phyloP scores from a whole-genome alignment of 1,140 invertebrate genomes.

The Trachymyrmex septentrionalis region DNA sequence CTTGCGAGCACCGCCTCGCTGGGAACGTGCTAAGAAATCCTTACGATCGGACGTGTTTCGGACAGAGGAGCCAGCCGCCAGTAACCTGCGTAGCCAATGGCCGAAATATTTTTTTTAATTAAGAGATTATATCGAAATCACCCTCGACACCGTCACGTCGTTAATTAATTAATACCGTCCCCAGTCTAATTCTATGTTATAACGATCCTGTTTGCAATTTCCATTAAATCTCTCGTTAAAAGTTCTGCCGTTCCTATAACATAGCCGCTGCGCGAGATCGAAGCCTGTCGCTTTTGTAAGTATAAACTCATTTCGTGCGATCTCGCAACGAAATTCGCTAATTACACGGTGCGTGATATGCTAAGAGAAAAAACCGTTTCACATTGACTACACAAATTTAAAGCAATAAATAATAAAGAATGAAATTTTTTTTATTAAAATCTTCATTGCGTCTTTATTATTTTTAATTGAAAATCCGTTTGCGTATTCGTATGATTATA shows the following conservation, averaged over 20 bases:
- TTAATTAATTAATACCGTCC: constrained; percentile 38
- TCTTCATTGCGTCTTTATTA: not conserved
- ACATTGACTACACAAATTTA: not conserved
- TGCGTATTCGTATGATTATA: not conserved
- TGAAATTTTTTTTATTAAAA: not conserved
- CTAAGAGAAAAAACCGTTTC: not conserved
- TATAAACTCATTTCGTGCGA: not conserved
- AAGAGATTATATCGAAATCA: not conserved
- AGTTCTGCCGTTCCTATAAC: constrained; percentile 18
- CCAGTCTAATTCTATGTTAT: constrained; percentile 12
- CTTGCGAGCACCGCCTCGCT: constrained; percentile 36
- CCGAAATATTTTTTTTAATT: constrained; percentile 30
- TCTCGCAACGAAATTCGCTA: not conserved
- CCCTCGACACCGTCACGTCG: not conserved
- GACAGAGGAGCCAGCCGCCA: not conserved
- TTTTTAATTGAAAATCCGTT: not conserved
- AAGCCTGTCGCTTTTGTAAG: not conserved
- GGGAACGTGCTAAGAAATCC: constrained; percentile 73
- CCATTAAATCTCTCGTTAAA: constrained; percentile 53
- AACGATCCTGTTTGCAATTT: constrained; percentile 23
- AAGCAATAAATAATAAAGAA: not conserved
- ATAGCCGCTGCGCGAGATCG: not conserved
- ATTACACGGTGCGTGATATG: not conserved
- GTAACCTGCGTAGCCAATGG: not conserved
- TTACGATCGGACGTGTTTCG: constrained; percentile 50